Percentiles rank a stretch among this genome's conserved stretches.
These are phyloP conservation scores for Meandrina meandrites DNA, from an alignment of 92 coral and sea anemone species.

Conservation along the genomic window DNA sequence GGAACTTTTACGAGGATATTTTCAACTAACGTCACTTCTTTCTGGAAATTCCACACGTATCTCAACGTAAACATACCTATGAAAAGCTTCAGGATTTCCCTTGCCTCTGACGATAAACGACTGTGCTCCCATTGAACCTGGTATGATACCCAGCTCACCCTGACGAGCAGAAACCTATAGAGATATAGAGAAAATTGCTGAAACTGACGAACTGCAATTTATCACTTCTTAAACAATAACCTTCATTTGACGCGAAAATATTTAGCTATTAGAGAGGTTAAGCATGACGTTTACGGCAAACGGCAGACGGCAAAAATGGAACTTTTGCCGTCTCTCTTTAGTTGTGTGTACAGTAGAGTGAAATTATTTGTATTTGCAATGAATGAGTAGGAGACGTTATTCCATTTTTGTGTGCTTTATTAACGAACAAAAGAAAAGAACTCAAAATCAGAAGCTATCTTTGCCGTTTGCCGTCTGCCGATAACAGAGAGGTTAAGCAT, in stretches of 20 bases:
- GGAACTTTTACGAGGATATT: not conserved
- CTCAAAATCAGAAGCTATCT: no score
- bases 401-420: no score
- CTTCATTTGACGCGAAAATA: not conserved
- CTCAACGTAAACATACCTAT: constrained; percentile 55
- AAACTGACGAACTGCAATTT: not conserved
- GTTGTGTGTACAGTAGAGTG: no score
- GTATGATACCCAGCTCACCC: constrained; percentile 80
- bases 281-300: no score
- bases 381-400: no score
- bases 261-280: no score
- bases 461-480: no score
- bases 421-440: no score
- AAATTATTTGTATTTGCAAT: no score
- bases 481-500: no score
- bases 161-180: constrained; percentile 72
- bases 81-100: constrained; percentile 82
- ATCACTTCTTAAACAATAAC: not conserved
- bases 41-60: not conserved
- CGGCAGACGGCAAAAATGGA: no score
- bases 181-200: not conserved
- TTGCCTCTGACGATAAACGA: constrained; percentile 80
- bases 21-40: not conserved
- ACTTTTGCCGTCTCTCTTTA: no score
- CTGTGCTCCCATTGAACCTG: constrained; percentile 91